phyloP scores from a whole-genome alignment of 2,797 vertebrate genomes.

The Eulemur coronatus region DNA sequence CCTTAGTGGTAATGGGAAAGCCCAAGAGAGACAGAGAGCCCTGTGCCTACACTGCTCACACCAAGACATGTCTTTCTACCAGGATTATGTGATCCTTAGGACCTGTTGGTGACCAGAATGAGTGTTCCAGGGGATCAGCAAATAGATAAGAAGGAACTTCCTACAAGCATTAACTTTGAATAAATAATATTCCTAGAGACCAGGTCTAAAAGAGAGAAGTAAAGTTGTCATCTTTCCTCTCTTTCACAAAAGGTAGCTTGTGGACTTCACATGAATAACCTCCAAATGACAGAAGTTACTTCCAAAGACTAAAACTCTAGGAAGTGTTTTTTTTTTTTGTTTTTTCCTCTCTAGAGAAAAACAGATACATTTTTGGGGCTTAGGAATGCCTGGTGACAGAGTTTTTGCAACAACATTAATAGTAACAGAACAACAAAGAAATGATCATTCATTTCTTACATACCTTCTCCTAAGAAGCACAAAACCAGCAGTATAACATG shows the following conservation, averaged over 20 bases:
- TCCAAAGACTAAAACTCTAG: background rate
- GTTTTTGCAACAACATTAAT: background rate
- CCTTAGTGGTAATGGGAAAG: accelerated
- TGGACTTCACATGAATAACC: background rate
- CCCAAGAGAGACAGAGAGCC: background rate
- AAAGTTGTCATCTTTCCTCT: accelerated
- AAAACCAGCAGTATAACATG: background rate
- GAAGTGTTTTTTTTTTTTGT: background rate
- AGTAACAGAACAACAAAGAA: background rate
- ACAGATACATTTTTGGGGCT: background rate
- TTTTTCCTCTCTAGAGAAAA: background rate
- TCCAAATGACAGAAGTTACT: background rate
- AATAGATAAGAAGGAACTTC: background rate
- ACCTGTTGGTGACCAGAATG: background rate
- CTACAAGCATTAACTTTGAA: background rate
- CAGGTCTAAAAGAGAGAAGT: background rate
- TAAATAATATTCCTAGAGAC: background rate
- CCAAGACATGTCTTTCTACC: background rate
- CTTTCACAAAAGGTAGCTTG: background rate
- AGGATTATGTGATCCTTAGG: background rate
- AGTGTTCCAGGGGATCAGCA: background rate
- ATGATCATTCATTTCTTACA: accelerated
- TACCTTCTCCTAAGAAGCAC: background rate
- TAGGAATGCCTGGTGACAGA: background rate
- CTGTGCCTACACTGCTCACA: background rate